A percentile compares a stretch with the other conserved stretches of the same genome.
These are phyloP conservation scores for Cheilosia pagana DNA, from an alignment of 2,888 invertebrate genomes.

Conservation along the genomic window DNA sequence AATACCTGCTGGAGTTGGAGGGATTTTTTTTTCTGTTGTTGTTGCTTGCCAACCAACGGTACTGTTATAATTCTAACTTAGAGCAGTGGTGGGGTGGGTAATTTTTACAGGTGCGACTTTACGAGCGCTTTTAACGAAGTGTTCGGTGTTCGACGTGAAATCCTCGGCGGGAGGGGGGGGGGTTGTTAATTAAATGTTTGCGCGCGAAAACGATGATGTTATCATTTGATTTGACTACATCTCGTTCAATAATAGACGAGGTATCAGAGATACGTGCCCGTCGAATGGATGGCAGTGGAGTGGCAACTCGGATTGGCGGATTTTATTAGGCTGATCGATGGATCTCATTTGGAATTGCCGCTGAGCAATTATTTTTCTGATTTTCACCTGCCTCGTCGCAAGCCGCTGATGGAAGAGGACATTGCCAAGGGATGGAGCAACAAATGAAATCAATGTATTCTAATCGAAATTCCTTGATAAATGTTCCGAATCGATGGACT, in stretches of 20 bases:
- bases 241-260: conserved; percentile 55
- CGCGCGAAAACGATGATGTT: conserved; percentile 36
- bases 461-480: too few species aligned
- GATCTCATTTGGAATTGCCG: conserved; percentile 6
- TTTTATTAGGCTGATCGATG: conserved; percentile 22
- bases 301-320: conserved; percentile 2
- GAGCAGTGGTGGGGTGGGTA: not conserved
- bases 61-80: conserved; percentile 25
- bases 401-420: too few species aligned
- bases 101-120: conserved; percentile 66
- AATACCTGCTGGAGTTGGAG: conserved; percentile 48
- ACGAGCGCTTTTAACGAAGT: conserved; percentile 67
- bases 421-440: too few species aligned
- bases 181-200: conserved; percentile 66
- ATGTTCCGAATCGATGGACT: too few species aligned
- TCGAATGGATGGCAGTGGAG: not conserved
- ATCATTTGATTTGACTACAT: conserved; percentile 61
- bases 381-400: too few species aligned
- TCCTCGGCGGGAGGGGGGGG: conserved; percentile 24
- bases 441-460: too few species aligned
- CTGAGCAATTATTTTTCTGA: not conserved
- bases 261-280: conserved; percentile 6
- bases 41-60: not conserved
- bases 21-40: conserved; percentile 20
- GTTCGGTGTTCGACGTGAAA: conserved; percentile 50